Conservation (phyloP, 2,113 vertebrate species). For the Ceyx cyanopectus region DNA sequence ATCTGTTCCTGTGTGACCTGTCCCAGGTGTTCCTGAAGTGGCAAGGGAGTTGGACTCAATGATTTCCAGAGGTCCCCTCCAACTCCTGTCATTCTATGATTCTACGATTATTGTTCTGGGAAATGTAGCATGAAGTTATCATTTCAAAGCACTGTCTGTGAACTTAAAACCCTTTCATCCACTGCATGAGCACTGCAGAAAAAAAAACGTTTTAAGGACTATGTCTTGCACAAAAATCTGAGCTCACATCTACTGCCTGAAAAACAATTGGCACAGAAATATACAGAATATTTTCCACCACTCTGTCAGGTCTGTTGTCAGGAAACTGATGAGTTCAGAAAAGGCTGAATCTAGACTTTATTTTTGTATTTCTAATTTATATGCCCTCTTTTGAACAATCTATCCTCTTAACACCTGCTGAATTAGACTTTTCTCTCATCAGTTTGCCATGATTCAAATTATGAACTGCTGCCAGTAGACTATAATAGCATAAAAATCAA, state of each 20-base stretch:
- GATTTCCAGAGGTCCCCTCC: too few relatives aligned
- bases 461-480: not conserved
- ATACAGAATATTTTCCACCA: not conserved
- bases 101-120: not conserved
- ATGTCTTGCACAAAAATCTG: not conserved
- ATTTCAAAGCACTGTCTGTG: not conserved
- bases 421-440: not conserved
- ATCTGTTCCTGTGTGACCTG: too few relatives aligned
- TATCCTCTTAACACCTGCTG: not conserved
- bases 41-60: too few relatives aligned
- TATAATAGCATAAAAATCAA: not conserved
- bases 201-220: not conserved
- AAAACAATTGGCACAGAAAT: not conserved
- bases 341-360: not conserved
- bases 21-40: too few relatives aligned
- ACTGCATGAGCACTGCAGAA: not conserved
- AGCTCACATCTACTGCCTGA: not conserved
- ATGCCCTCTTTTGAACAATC: not conserved
- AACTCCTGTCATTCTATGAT: too few relatives aligned
- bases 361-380: conserved; percentile 1
- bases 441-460: not conserved
- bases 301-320: not conserved
- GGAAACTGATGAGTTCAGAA: not conserved
- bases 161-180: not conserved
- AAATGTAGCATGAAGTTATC: not conserved